phyloP scores from a whole-genome alignment of 2,797 vertebrate species.

The Macropus fuliginosus region DNA sequence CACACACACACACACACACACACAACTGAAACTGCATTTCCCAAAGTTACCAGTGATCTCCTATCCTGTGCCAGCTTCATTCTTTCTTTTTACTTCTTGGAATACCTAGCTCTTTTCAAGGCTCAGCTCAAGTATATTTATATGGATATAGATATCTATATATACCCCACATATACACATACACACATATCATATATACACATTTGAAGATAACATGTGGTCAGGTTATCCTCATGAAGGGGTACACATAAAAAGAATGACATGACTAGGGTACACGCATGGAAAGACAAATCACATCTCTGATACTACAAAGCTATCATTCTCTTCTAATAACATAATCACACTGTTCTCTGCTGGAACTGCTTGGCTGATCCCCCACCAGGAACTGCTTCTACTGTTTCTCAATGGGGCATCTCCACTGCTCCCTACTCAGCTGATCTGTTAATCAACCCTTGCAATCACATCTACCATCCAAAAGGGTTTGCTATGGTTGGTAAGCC shows the following conservation, averaged over 20 bases:
- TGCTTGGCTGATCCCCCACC: neutral
- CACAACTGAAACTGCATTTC: neutral
- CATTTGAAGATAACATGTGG: neutral
- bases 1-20: neutral
- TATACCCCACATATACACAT: too few relatives aligned
- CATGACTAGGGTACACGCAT: neutral
- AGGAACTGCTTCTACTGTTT: neutral
- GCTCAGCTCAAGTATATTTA: neutral
- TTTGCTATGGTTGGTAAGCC: neutral
- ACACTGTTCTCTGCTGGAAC: neutral
- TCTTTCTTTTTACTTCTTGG: neutral
- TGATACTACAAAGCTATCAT: neutral
- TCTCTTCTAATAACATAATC: neutral
- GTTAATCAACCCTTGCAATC: neutral
- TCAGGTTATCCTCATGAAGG: neutral
- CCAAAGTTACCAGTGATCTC: neutral
- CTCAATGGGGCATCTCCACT: neutral
- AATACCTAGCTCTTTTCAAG: neutral
- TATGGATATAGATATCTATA: neutral
- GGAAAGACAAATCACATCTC: neutral
- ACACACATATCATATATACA: neutral
- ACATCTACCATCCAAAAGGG: neutral
- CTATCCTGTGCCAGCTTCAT: neutral
- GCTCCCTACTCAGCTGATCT: neutral
- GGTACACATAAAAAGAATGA: neutral